Evolutionary conservation across 2,113 vertebrate species (phyloP).

Genomic region (Myotis davidii): DNA sequence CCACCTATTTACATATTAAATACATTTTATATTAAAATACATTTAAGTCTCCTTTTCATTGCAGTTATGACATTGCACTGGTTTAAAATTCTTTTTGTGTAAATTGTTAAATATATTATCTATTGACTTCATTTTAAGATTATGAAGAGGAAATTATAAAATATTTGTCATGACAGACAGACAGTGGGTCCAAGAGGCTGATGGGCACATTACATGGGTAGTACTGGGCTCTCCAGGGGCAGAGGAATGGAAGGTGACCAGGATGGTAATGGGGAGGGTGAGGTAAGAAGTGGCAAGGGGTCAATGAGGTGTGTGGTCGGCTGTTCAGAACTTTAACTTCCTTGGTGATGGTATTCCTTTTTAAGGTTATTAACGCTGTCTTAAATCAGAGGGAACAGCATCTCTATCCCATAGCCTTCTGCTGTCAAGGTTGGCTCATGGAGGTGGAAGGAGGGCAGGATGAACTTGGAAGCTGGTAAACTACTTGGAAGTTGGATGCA

Average conservation of each 20-base stretch:
- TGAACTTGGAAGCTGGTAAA: neutral
- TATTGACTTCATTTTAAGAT: neutral
- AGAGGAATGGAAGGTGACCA: neutral
- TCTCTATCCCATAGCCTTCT: neutral
- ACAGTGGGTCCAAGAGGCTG: neutral
- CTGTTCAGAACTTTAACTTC: neutral
- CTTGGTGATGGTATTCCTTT: neutral
- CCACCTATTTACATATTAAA: neutral
- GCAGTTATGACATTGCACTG: neutral
- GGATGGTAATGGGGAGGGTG: neutral
- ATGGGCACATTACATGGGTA: neutral
- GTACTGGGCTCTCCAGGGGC: neutral
- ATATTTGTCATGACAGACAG: neutral
- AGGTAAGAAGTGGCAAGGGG: neutral
- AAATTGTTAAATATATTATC: neutral
- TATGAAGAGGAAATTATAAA: neutral
- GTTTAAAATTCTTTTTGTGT: neutral
- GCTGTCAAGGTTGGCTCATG: neutral
- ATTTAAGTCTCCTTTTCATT: neutral
- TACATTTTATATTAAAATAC: neutral
- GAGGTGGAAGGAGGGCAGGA: neutral
- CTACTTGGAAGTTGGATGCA: neutral
- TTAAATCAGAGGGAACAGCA: neutral
- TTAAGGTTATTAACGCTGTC: neutral
- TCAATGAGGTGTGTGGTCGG: neutral